Percentiles rank a stretch among this genome's conserved stretches.
phyloP scores from a whole-genome alignment of 2,797 vertebrate genomes.

The Threskiornis aethiopicus region DNA sequence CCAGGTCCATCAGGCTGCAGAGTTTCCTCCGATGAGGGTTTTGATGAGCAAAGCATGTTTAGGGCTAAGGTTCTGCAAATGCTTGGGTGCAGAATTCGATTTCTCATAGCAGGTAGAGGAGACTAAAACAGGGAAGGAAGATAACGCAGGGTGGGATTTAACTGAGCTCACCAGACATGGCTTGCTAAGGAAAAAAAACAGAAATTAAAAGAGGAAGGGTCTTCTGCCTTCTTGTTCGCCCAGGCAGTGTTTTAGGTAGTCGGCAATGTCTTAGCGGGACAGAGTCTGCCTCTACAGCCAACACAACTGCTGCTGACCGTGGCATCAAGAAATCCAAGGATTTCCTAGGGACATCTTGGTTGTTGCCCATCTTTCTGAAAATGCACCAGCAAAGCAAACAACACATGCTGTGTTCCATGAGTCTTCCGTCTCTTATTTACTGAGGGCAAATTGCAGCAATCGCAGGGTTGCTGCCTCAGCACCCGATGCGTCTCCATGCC shows the following conservation, averaged over 20 bases:
- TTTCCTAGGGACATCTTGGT: not conserved
- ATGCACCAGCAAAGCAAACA: not conserved
- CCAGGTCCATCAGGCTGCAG: not conserved
- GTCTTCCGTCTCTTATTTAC: not conserved
- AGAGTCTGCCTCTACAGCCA: not conserved
- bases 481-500: not conserved
- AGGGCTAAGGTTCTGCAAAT: not conserved
- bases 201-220: not conserved
- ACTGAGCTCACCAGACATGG: not conserved
- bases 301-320: not conserved
- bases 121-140: not conserved
- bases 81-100: not conserved
- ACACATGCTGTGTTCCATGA: accelerated
- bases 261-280: not conserved
- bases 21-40: not conserved
- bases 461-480: not conserved
- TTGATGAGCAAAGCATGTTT: not conserved
- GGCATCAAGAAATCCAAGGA: not conserved
- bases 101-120: not conserved
- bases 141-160: not conserved
- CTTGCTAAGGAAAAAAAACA: not conserved
- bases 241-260: not conserved
- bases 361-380: not conserved
- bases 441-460: not conserved
- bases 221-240: not conserved